Percentiles rank a stretch among this genome's conserved stretches.
Evolutionary conservation across 2,888 invertebrate genomes (phyloP).

Genomic region (Zhengitettix transpicula): DNA sequence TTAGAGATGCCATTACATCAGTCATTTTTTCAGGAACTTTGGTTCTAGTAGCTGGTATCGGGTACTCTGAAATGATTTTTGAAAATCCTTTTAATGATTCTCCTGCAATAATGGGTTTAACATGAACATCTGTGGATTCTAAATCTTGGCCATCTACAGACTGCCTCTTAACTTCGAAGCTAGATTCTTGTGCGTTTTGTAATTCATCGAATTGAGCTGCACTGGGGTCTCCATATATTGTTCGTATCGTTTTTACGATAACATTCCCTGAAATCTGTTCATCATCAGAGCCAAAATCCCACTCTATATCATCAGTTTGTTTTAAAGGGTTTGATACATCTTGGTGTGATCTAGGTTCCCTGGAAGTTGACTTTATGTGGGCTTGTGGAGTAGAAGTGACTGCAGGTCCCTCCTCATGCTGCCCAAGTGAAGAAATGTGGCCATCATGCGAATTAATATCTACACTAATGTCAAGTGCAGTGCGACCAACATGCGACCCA

Average conservation of each 20-base stretch:
- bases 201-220: neutral
- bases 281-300: conserved; percentile 10
- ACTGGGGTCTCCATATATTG: neutral
- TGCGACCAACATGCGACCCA: conserved; percentile 4
- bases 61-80: no score
- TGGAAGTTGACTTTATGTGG: neutral
- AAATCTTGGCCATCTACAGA: no score
- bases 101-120: no score
- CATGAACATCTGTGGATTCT: no score
- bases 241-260: conserved; percentile 1
- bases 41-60: no score
- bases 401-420: conserved; percentile 6
- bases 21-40: no score
- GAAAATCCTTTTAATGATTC: no score
- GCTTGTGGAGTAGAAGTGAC: neutral
- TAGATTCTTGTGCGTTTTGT: no score
- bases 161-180: no score
- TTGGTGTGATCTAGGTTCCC: neutral
- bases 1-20: no score
- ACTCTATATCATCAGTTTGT: conserved; percentile 8
- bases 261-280: conserved; percentile 1
- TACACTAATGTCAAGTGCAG: conserved; percentile 9
- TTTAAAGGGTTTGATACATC: neutral
- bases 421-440: conserved; percentile 3
- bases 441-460: conserved; percentile 10